These are phyloP conservation scores for Ammospiza nelsoni DNA, from an alignment of 2,113 vertebrate species.

Conservation along the genomic window DNA sequence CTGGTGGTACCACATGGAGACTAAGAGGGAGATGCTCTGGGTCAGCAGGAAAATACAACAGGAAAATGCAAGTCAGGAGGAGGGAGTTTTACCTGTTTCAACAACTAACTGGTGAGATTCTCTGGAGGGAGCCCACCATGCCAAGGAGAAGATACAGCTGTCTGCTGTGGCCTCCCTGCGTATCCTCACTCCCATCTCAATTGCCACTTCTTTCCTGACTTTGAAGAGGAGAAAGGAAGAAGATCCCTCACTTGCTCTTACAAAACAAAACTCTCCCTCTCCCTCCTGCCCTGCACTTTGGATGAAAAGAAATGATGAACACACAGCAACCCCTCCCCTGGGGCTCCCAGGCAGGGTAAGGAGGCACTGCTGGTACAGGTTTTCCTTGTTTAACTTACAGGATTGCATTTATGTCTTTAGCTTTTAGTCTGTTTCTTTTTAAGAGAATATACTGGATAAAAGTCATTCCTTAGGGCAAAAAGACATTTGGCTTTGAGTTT, in stretches of 20 bases:
- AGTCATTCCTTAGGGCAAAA: conserved; percentile 39
- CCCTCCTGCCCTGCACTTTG: background rate
- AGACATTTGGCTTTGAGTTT: conserved; percentile 49
- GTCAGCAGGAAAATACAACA: background rate
- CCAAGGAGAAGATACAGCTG: background rate
- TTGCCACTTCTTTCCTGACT: background rate
- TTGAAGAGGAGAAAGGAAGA: conserved; percentile 1
- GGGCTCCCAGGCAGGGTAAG: background rate
- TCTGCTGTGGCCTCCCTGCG: rapidly evolving
- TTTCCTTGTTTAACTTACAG: conserved; percentile 9
- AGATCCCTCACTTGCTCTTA: background rate
- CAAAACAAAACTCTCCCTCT: conserved; percentile 4
- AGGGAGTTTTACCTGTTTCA: background rate
- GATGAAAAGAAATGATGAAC: conserved; percentile 11
- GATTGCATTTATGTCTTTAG: conserved; percentile 16
- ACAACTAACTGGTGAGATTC: background rate
- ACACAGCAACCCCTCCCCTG: background rate
- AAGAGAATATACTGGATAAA: conserved; percentile 55
- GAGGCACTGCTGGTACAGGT: background rate
- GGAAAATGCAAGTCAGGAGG: background rate
- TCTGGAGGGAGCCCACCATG: background rate
- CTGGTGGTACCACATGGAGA: background rate
- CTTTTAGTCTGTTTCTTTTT: conserved; percentile 60
- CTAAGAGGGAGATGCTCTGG: background rate
- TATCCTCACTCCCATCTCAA: background rate